Conservation (phyloP, 2,888 invertebrate genomes). For the Sinhomidia bicolor region DNA sequence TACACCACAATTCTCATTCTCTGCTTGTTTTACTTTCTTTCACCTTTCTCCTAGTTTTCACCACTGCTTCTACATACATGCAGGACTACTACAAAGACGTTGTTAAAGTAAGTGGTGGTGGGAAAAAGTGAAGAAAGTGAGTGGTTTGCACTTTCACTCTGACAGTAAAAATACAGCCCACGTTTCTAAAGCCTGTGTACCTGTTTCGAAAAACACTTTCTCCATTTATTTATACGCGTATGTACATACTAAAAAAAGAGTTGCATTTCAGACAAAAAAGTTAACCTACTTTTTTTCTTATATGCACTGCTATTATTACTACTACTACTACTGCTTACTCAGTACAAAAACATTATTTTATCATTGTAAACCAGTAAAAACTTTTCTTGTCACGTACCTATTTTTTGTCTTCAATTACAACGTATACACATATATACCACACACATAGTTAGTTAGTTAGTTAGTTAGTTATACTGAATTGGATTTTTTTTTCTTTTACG, state of each 20-base stretch:
- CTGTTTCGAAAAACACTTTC: neutral
- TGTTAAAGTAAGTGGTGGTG: neutral
- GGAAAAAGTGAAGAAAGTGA: neutral
- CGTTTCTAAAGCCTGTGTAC: neutral
- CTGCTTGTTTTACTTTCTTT: neutral
- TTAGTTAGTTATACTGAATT: too few relatives aligned
- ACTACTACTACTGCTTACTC: neutral
- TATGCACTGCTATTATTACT: neutral
- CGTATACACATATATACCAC: too few relatives aligned
- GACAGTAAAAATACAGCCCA: neutral
- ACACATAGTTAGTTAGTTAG: too few relatives aligned
- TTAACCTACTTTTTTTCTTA: too few relatives aligned
- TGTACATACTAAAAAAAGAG: neutral
- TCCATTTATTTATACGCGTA: neutral
- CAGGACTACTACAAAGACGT: neutral
- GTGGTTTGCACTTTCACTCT: slow-evolving; percentile 6
- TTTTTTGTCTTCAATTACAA: too few relatives aligned
- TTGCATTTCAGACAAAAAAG: too few relatives aligned
- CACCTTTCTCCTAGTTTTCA: neutral
- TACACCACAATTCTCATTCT: too few relatives aligned
- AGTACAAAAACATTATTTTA: too few relatives aligned
- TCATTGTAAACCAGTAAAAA: too few relatives aligned
- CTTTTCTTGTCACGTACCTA: too few relatives aligned
- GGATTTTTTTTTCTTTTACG: too few relatives aligned
- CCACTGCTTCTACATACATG: too few relatives aligned